Conservation (phyloP, 2,797 vertebrate species). For the Prunella strophiata region DNA sequence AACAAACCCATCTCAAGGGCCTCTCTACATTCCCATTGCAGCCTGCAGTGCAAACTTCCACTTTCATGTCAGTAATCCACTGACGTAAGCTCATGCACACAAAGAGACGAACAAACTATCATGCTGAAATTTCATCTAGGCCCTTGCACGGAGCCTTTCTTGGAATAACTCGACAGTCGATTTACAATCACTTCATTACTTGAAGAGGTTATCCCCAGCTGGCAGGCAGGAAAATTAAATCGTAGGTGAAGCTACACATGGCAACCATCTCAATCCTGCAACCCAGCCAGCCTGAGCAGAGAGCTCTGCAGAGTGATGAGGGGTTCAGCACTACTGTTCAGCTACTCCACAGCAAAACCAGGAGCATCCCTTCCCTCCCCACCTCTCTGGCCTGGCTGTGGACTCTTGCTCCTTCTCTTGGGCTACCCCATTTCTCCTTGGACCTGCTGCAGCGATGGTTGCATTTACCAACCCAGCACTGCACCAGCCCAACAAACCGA, state of each 20-base stretch:
- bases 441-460: accelerated
- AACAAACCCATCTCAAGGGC: not conserved
- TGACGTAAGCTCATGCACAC: not conserved
- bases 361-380: not conserved
- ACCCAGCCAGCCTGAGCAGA: not conserved
- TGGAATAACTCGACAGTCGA: not conserved
- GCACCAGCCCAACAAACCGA: not conserved
- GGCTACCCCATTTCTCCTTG: not conserved
- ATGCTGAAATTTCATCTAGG: not conserved
- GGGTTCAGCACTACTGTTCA: not conserved
- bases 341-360: not conserved
- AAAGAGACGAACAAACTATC: not conserved
- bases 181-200: not conserved
- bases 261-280: not conserved
- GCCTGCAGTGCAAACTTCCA: not conserved
- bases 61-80: not conserved
- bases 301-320: not conserved
- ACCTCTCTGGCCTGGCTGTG: not conserved
- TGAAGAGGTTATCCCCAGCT: not conserved
- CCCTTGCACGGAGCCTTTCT: not conserved
- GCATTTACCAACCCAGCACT: not conserved
- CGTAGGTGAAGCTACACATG: not conserved
- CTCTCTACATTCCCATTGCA: not conserved
- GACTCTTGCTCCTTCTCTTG: not conserved
- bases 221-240: not conserved